These are phyloP conservation scores for Craterocephalus amniculus DNA, from an alignment of 2,797 vertebrate genomes.

Conservation along the genomic window DNA sequence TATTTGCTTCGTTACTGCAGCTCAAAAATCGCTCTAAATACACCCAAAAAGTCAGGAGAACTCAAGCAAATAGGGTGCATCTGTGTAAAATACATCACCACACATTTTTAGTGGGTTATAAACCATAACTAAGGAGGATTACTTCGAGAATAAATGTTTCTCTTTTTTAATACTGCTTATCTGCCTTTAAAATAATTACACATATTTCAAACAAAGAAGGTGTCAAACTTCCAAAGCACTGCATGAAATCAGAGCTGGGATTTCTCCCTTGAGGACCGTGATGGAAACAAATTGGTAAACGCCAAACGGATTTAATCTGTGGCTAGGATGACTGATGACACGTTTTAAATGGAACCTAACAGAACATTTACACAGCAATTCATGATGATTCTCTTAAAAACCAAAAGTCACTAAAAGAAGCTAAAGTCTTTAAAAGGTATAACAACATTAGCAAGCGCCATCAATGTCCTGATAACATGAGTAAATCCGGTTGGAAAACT, in stretches of 20 bases:
- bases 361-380: background rate
- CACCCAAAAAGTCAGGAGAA: no score
- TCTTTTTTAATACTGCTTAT: background rate
- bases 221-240: slow-evolving; percentile 14
- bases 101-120: background rate
- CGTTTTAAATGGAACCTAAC: background rate
- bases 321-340: slow-evolving; percentile 35
- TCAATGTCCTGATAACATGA: slow-evolving; percentile 31
- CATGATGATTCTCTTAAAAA: background rate
- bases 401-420: background rate
- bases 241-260: background rate
- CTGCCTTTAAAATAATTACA: background rate
- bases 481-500: slow-evolving; percentile 46
- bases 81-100: background rate
- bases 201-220: background rate
- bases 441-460: background rate
- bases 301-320: slow-evolving; percentile 45
- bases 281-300: slow-evolving; percentile 5
- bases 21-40: background rate
- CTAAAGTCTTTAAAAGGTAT: background rate
- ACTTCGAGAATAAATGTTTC: background rate
- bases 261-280: background rate
- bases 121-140: background rate
- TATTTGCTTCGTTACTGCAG: background rate
- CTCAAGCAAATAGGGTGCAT: no score